Evolutionary conservation across 2,888 invertebrate species (phyloP), one percentile per base, ranked within the genome.

Genomic region (Drosophila limbata): DNA sequence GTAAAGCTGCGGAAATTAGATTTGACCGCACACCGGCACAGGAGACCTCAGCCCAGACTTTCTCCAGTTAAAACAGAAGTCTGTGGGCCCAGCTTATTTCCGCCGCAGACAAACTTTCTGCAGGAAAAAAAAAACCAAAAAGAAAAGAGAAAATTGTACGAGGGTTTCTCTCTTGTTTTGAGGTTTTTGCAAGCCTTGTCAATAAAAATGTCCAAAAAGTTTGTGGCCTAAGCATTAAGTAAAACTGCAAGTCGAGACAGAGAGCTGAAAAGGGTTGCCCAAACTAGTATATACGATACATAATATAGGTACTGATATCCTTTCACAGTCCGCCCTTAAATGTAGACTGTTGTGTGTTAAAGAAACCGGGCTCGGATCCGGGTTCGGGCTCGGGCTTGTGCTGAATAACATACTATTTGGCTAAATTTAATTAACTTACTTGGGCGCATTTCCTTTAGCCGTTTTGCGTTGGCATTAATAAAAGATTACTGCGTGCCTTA

Each of bases 1-100:
- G 86, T 89, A 89, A 85, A 87, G 90, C 89, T 85, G 89, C 90
- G 88, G 88, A 88, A 88, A 90, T 88, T 88, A 90, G 89, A 88
- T 88, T 90, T 90, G 89, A 89, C 84, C 90, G 83, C 89, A 86
- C 84, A 81, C 71, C 72, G 73, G 79, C 68, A 73, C 55, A 51
- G 50, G 53, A 64, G 68, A 75, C 60, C 67, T 50, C 73, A 67
- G 47, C 51, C 47, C 50, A 6, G 9, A 33, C 33, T 10, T 35
- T 17, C 47, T 19, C 25, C 19, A 45, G 47, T 31, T 31, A 48
- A 69, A 68, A 74, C 79, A 76, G 70, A 74, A 78, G 79, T 76
- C 76, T 78, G 75, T 74, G 79, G 79, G 76, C 69, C 57, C 69
- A 64, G 73, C 79, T 80, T 81, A 83, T 84, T 84, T 83, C 81